Percentiles rank a stretch among this genome's conserved stretches.
These are phyloP conservation scores for Psephotus haematonotus DNA, from an alignment of 2,113 vertebrate genomes.

Conservation along the genomic window DNA sequence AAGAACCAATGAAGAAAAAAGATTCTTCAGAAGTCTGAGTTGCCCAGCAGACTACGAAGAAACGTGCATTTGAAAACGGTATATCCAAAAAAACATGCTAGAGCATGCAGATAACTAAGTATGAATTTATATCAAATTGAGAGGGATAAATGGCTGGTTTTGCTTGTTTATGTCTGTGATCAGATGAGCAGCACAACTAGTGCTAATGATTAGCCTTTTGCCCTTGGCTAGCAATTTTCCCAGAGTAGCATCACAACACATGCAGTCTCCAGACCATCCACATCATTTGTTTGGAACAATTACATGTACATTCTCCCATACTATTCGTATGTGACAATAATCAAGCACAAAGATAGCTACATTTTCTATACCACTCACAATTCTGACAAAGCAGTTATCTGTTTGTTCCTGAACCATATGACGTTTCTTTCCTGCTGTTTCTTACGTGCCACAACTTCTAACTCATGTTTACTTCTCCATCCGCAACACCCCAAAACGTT, in stretches of 20 bases:
- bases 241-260: not conserved
- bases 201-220: not conserved
- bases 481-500: not conserved
- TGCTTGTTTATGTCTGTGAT: not conserved
- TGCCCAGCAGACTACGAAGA: not conserved
- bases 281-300: not conserved
- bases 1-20: not conserved
- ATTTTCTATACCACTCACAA: not conserved
- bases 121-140: not conserved
- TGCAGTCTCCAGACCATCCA: not conserved
- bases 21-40: not conserved
- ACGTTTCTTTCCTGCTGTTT: not conserved
- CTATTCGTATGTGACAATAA: not conserved
- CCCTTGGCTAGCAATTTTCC: not conserved
- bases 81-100: rapidly evolving
- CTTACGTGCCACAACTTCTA: not conserved
- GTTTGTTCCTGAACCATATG: not conserved
- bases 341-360: not conserved
- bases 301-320: not conserved
- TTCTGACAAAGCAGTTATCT: not conserved
- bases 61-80: not conserved
- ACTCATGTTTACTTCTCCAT: not conserved
- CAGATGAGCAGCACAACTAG: not conserved
- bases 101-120: not conserved
- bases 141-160: not conserved